Evolutionary conservation across 2,113 vertebrate species (phyloP).

Genomic region (Alethe castanea): DNA sequence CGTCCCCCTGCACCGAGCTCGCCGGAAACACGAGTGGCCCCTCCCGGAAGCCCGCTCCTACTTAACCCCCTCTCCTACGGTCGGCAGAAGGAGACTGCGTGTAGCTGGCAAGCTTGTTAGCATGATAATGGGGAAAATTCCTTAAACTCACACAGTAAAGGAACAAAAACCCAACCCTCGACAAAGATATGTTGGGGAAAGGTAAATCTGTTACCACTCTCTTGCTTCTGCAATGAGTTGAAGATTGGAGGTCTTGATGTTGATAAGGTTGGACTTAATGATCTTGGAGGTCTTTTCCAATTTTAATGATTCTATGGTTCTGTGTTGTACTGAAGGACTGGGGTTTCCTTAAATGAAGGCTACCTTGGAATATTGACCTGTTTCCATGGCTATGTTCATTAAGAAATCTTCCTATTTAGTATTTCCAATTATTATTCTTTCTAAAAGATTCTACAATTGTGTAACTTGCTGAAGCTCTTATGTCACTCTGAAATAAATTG

Average conservation of each 20-base stretch:
- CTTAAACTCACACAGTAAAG: too few species aligned
- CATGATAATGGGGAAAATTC: too few species aligned
- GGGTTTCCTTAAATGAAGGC: not conserved
- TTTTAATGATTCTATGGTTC: not conserved
- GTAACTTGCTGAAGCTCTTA: not conserved
- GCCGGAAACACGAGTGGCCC: too few species aligned
- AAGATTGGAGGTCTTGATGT: not conserved
- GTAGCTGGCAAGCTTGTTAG: too few species aligned
- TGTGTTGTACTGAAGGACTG: not conserved
- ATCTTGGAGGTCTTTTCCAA: not conserved
- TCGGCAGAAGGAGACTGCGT: too few species aligned
- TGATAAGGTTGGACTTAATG: not conserved
- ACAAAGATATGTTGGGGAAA: not conserved
- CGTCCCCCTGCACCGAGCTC: too few species aligned
- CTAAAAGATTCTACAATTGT: not conserved
- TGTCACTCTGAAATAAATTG: not conserved
- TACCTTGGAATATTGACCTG: not conserved
- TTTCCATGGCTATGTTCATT: not conserved
- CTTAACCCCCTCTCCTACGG: too few species aligned
- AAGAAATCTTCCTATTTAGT: not conserved
- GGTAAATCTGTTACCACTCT: not conserved
- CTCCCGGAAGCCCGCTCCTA: too few species aligned
- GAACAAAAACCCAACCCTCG: too few species aligned
- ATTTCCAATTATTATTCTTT: not conserved
- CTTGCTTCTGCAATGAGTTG: not conserved